Evolutionary conservation across 1,140 invertebrate species (phyloP), one percentile per base, ranked within the genome.

Genomic region (Babylonia areolata): DNA sequence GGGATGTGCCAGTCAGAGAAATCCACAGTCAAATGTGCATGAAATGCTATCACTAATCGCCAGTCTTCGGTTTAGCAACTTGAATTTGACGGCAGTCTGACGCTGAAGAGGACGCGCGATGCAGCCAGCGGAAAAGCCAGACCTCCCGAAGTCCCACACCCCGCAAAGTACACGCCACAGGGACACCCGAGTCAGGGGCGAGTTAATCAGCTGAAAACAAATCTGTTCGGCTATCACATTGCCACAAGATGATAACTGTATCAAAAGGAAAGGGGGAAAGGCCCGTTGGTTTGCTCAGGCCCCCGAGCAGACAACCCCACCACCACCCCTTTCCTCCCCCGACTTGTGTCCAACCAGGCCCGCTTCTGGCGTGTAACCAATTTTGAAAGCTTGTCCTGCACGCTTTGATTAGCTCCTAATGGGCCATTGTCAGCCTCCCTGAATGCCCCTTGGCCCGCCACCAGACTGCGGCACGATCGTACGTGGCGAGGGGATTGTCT

Each of bases 401-500:
- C 82, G 58, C 69, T 84, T 84, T 84, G 69, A 84, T 84, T 84
- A 84, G 64, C 82, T 75, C 12, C 82, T 84, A 84, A 84, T 84
- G 82, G 82, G 58, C 39, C 82, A 46, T 84, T 84, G 82, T 84
- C 82, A 42, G 82, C 1, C 35, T 35, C 42, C 37, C 51, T 17
- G 39, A 75, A 23, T 31, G 5, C 82, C 64, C 37, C 37, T 31
- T 35, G 82, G 12, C 82, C 37, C 28, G 69, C 82, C 82, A 75
- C 82, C 82, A 73, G 69, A 69, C 82, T 64, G 82, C 82, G 23
- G 46, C 82, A 84, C 82, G 82, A 33, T 84, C 82, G 64, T 64
- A 84, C 82, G 82, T 84, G 82, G 64, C 33, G 82, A 35, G 58
- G 33, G 28, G 39, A 84, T 84, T 84, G 82, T 84, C 82, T 73